Conservation (phyloP, 2,888 invertebrate species). For the Arctia plantaginis region DNA sequence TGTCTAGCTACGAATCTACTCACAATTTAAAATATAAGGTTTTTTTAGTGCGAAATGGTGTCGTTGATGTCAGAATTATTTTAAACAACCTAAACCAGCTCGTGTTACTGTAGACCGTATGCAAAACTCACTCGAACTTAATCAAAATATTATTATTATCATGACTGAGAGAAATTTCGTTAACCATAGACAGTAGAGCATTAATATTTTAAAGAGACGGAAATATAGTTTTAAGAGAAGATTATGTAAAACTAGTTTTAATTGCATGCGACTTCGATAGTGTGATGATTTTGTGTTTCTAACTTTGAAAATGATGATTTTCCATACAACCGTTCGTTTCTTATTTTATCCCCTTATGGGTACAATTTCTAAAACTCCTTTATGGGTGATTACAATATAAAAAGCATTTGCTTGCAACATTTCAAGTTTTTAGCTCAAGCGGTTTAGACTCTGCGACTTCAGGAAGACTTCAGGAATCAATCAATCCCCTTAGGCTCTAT, state of each 20-base stretch:
- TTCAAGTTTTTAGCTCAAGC: too few relatives aligned
- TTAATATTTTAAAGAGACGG: background rate
- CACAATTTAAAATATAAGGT: background rate
- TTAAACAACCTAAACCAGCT: constrained; percentile 39
- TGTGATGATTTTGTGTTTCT: background rate
- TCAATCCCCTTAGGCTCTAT: too few relatives aligned
- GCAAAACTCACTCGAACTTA: constrained; percentile 54
- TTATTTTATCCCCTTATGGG: too few relatives aligned
- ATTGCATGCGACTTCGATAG: too few relatives aligned
- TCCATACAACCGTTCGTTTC: too few relatives aligned
- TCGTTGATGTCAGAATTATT: constrained; percentile 16
- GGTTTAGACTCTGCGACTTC: too few relatives aligned
- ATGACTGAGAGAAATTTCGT: constrained; percentile 37
- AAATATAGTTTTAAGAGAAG: background rate
- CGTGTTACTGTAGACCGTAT: constrained; percentile 55
- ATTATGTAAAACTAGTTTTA: too few relatives aligned
- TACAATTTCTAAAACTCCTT: too few relatives aligned
- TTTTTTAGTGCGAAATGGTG: background rate
- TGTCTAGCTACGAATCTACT: background rate
- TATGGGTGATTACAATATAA: too few relatives aligned
- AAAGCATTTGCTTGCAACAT: too few relatives aligned
- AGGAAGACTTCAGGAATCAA: too few relatives aligned
- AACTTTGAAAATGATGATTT: too few relatives aligned
- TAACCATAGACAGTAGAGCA: background rate
- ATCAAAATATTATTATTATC: constrained; percentile 61